Conservation (phyloP, 2,888 invertebrate genomes). For the Drosophila parthenogenetica region DNA sequence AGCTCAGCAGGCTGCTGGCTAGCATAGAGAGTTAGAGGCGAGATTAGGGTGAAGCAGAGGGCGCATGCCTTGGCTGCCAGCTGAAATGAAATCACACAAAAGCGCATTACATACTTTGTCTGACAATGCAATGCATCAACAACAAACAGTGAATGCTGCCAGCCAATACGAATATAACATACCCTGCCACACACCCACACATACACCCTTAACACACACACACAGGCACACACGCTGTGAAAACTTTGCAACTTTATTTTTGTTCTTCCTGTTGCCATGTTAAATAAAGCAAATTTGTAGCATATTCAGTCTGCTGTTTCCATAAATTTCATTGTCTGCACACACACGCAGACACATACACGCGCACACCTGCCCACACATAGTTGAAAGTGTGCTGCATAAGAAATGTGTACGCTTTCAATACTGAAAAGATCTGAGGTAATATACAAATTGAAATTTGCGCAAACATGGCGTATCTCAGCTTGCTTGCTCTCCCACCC, state of each 20-base stretch:
- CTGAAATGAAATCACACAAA: constrained; percentile 62
- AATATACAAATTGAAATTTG: constrained; percentile 79
- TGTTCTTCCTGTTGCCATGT: constrained; percentile 47
- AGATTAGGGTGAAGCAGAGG: background rate
- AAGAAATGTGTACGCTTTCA: constrained; percentile 64
- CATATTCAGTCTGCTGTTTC: constrained; percentile 63
- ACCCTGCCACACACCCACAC: constrained; percentile 30
- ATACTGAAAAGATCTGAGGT: constrained; percentile 67
- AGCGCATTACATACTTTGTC: constrained; percentile 67
- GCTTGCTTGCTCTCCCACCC: background rate
- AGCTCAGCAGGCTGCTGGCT: constrained; percentile 1
- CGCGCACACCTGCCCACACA: constrained; percentile 8
- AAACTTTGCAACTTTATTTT: constrained; percentile 66
- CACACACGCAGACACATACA: constrained; percentile 34
- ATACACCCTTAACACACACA: constrained; percentile 4
- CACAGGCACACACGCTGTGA: constrained; percentile 15
- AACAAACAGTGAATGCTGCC: constrained; percentile 8
- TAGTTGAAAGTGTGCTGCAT: constrained; percentile 45
- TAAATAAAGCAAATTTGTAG: constrained; percentile 77
- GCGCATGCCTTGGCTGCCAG: constrained; percentile 12
- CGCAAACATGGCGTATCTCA: constrained; percentile 67
- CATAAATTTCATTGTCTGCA: constrained; percentile 77
- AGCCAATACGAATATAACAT: constrained; percentile 39
- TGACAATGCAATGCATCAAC: constrained; percentile 45
- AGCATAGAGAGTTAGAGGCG: background rate